Base-by-base conservation (phyloP, 2,888 invertebrate species). In the Drymonia ruficornis region DNA sequence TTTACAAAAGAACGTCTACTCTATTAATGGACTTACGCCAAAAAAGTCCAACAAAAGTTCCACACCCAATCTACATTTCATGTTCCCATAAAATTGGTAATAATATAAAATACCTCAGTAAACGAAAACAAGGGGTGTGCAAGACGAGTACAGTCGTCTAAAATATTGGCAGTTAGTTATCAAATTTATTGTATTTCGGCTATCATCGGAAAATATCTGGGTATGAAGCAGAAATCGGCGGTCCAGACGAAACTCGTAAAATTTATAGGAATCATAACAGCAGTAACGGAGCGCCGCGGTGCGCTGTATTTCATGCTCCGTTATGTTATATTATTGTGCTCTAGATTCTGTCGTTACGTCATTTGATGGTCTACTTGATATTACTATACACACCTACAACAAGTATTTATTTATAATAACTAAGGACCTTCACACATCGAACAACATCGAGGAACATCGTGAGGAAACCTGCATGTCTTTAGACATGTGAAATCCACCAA, bases 201-300 rank as follows among this genome's bases (percentile, higher is more conserved):
- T 63, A 72, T 68, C 69, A 71, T 70, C 58, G 59, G 65, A 50
- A 59, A 71, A 62, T 63, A 66, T 65, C 65, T 60, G 67, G 63
- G 63, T 67, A 73, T 79, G 76, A 78, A 80, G 74, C 73, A 67
- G 65, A 65, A 70, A 76, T 73, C 55, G 72, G 56, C 55, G 67
- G 76, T 67, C 78, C 79, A 82, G 78, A 78, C 76, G 72, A 74
- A 69, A 65, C 55, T 64, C 50, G 69, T 83, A 79, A 83, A 83
- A 76, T 83, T 80, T 83, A 83, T 81, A 64, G 72, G 75, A 78
- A 80, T 80, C 80, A 81, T 82, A 83, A 83, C 79, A 72, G 70
- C 61, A 65, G 71, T 74, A 70, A 76, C 72, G n/a, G n/a, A 60
- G 64, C 63, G 54, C 77, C 42, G 51, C 72, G 78, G 79, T 61